Conservation (phyloP, 2,113 vertebrate species). For the Catagonus wagneri region DNA sequence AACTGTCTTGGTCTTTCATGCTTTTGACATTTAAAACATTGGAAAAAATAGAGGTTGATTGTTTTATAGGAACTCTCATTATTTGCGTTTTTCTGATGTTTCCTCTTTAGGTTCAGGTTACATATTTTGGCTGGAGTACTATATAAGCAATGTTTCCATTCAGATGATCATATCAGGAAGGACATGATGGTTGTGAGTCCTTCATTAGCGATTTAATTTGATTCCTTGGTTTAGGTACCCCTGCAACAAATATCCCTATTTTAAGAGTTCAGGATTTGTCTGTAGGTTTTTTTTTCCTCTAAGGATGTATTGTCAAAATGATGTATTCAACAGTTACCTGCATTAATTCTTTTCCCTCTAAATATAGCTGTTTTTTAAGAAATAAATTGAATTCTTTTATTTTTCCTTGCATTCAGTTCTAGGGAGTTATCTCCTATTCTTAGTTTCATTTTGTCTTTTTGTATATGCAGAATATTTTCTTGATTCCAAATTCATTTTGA, state of each 20-base stretch:
- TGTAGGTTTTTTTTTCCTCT: neutral
- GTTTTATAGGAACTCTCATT: neutral
- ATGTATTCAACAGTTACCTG: neutral
- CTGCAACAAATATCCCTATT: neutral
- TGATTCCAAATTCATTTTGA: neutral
- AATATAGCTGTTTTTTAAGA: neutral
- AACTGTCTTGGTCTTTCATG: neutral
- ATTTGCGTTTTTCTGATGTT: neutral
- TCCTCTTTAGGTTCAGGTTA: neutral
- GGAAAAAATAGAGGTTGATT: neutral
- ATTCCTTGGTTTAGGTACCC: neutral
- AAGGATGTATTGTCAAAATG: neutral
- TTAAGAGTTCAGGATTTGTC: neutral
- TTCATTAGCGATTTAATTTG: neutral
- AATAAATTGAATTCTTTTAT: neutral
- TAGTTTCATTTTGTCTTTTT: neutral
- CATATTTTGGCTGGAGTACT: neutral
- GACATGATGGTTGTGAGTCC: neutral
- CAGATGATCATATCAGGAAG: neutral
- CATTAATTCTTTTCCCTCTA: neutral
- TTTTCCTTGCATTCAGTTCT: neutral
- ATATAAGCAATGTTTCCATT: neutral
- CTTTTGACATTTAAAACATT: neutral
- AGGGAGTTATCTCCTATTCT: neutral
- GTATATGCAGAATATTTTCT: neutral